These are phyloP conservation scores for Drosophila orena DNA, from an alignment of 1,140 invertebrate species.

Conservation along the genomic window DNA sequence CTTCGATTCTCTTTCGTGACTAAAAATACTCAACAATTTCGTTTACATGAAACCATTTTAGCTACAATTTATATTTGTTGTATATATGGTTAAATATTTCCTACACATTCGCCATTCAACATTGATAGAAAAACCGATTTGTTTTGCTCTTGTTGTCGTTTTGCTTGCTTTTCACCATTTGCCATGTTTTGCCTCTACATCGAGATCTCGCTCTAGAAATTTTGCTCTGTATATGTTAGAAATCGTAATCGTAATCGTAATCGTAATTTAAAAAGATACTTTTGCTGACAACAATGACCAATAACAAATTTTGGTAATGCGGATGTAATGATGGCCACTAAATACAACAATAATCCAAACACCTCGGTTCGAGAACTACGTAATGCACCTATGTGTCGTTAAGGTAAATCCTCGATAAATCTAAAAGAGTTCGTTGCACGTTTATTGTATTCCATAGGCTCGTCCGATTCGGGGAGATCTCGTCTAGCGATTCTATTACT, in stretches of 20 bases:
- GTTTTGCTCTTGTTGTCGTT: slow-evolving; percentile 44
- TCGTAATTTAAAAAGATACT: slow-evolving; percentile 46
- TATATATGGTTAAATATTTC: slow-evolving; percentile 64
- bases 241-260: too few species aligned
- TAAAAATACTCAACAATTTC: slow-evolving; percentile 83
- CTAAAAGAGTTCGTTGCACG: slow-evolving; percentile 77
- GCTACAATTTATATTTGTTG: slow-evolving; percentile 77
- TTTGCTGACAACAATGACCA: slow-evolving; percentile 74
- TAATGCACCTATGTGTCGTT: slow-evolving; percentile 66
- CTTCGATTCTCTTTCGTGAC: slow-evolving; percentile 44
- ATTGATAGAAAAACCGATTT: slow-evolving; percentile 47
- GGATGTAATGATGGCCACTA: not conserved
- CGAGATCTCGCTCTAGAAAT: slow-evolving; percentile 53
- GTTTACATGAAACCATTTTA: slow-evolving; percentile 82
- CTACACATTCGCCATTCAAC: slow-evolving; percentile 59
- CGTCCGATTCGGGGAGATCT: slow-evolving; percentile 4
- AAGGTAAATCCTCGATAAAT: slow-evolving; percentile 36
- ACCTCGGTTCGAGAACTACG: slow-evolving; percentile 17
- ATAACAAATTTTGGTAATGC: slow-evolving; percentile 47
- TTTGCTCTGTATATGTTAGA: slow-evolving; percentile 45
- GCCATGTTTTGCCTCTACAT: slow-evolving; percentile 60
- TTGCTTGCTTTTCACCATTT: slow-evolving; percentile 75
- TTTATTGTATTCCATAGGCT: slow-evolving; percentile 72
- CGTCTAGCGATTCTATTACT: slow-evolving; percentile 12
- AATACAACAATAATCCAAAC: slow-evolving; percentile 28